Conservation (phyloP, 2,113 vertebrate genomes). For the Danio rerio region DNA sequence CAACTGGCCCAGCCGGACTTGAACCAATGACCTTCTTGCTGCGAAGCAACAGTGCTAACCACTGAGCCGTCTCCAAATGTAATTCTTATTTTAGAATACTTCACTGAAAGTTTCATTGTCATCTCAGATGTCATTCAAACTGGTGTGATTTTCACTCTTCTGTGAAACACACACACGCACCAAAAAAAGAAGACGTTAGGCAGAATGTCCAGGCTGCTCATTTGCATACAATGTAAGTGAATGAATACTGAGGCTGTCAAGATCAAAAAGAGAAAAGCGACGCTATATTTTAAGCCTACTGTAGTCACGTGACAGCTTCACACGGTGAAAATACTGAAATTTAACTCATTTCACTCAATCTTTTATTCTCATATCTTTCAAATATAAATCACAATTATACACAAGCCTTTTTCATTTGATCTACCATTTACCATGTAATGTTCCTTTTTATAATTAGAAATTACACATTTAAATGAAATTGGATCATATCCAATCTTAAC, state of each 20-base stretch:
- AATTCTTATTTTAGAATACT: neutral
- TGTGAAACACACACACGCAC: neutral
- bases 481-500: no score
- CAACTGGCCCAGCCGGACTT: no score
- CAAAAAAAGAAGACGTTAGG: neutral
- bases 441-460: no score
- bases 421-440: no score
- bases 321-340: neutral
- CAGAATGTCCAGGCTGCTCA: neutral
- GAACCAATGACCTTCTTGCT: no score
- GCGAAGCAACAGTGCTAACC: no score
- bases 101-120: neutral
- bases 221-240: constrained; percentile 12
- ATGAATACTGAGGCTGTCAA: constrained; percentile 17
- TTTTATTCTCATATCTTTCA: no score
- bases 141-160: neutral
- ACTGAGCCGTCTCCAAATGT: no score
- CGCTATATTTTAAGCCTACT: neutral
- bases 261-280: neutral
- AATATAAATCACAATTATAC: no score
- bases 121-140: neutral
- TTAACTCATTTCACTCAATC: no score
- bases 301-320: neutral
- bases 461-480: no score
- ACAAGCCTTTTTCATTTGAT: no score